Percentiles rank a stretch among this genome's conserved stretches.
Conservation (phyloP, 2,113 vertebrate species). For the Caracal caracal region DNA sequence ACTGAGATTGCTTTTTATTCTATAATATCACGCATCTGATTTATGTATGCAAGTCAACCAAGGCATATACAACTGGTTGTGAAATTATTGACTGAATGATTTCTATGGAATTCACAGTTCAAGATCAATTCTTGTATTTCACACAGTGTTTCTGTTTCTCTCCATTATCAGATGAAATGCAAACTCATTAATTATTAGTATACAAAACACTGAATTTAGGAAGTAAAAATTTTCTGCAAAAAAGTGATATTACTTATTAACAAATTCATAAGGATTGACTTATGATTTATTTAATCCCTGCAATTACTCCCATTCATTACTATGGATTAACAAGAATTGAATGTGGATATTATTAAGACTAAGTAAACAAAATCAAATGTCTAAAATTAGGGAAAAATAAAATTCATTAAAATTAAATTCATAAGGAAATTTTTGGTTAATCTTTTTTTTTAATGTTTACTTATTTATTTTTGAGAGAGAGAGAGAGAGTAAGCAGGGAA, state of each 20-base stretch:
- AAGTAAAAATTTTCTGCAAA: neutral
- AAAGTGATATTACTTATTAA: neutral
- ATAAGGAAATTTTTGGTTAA: neutral
- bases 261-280: neutral
- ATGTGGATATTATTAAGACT: neutral
- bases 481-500: too few species aligned
- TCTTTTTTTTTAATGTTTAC: too few species aligned
- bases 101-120: neutral
- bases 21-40: neutral
- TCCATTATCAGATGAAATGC: neutral
- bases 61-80: neutral
- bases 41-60: neutral
- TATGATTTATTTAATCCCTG: neutral
- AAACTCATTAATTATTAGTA: neutral
- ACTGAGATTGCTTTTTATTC: neutral
- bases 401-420: slow-evolving; percentile 36
- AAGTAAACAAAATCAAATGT: neutral
- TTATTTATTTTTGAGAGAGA: too few species aligned
- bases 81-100: neutral
- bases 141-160: neutral
- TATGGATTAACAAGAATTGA: neutral
- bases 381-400: neutral
- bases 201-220: neutral
- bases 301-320: neutral
- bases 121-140: neutral